A percentile compares a stretch with the other conserved stretches of the same genome.
Evolutionary conservation across 2,888 invertebrate genomes (phyloP).

Genomic region (Tanypteryx hageni): DNA sequence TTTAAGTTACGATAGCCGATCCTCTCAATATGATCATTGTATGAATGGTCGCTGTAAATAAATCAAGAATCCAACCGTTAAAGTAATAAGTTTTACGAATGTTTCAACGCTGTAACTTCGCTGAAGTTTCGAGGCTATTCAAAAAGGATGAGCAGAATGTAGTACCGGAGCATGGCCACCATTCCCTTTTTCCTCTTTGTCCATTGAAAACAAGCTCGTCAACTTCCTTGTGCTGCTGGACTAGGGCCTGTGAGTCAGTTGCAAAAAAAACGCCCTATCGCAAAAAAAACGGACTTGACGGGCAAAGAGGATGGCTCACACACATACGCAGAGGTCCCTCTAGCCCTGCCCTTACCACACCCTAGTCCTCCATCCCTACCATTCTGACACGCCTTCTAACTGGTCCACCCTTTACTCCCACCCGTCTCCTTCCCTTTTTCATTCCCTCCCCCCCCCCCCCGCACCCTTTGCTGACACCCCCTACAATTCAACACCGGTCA

Average conservation of each 20-base stretch:
- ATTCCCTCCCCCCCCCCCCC: background rate
- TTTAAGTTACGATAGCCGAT: too few species aligned
- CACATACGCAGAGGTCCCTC: background rate
- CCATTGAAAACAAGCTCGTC: constrained; percentile 62
- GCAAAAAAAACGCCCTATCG: constrained; percentile 36
- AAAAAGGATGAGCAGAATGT: background rate
- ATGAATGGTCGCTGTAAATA: too few species aligned
- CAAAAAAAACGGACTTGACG: constrained; percentile 36
- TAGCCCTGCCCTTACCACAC: constrained; percentile 9
- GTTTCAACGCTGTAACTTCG: too few species aligned
- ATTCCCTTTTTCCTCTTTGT: background rate
- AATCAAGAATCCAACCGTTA: too few species aligned
- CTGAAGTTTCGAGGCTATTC: too few species aligned
- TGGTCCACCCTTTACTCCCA: constrained; percentile 51
- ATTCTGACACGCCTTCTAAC: constrained; percentile 53
- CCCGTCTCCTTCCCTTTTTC: background rate
- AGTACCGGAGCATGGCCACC: constrained; percentile 17
- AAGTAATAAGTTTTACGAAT: too few species aligned
- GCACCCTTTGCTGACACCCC: constrained; percentile 46
- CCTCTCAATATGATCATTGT: too few species aligned
- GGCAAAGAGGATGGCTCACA: constrained; percentile 42
- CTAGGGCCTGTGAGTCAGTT: constrained; percentile 50
- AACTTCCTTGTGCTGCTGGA: constrained; percentile 53
- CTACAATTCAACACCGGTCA: constrained; percentile 55
- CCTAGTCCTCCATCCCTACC: background rate